phyloP scores from a whole-genome alignment of 2,797 vertebrate genomes.

The Odontamblyopus rebecca region DNA sequence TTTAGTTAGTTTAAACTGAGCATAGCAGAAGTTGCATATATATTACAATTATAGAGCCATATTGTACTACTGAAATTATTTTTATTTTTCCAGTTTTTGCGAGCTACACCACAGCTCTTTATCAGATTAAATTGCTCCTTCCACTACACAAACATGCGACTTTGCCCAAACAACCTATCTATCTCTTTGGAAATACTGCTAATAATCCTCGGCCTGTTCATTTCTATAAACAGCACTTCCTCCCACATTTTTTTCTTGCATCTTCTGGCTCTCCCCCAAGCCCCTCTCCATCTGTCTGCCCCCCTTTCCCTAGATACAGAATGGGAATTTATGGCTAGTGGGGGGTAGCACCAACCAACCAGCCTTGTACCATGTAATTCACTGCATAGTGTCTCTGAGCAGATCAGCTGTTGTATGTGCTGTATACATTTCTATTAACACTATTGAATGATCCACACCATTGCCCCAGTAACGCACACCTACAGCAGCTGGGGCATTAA shows the following conservation, averaged over 20 bases:
- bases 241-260: slow-evolving; percentile 15
- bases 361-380: slow-evolving; percentile 13
- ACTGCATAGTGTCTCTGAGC: slow-evolving; percentile 32
- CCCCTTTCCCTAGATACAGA: slow-evolving; percentile 40
- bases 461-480: slow-evolving; percentile 26
- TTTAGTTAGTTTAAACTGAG: not conserved
- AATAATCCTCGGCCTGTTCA: slow-evolving; percentile 20
- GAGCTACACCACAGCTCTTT: not conserved
- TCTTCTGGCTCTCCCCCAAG: slow-evolving; percentile 23
- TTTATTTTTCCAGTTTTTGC: not conserved
- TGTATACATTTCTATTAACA: slow-evolving; percentile 11
- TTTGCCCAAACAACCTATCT: slow-evolving; percentile 29
- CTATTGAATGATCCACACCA: slow-evolving; percentile 26
- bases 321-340: slow-evolving; percentile 44
- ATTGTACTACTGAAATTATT: not conserved
- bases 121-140: not conserved
- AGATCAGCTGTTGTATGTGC: slow-evolving; percentile 35
- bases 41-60: not conserved
- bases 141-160: slow-evolving; percentile 1
- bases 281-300: slow-evolving; percentile 46
- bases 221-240: slow-evolving; percentile 14
- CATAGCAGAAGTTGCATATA: not conserved
- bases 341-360: slow-evolving; percentile 36
- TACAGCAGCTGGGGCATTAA: slow-evolving; percentile 57
- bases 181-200: slow-evolving; percentile 35